Percentiles rank a stretch among this genome's conserved stretches.
Conservation (phyloP, 2,888 invertebrate genomes). For the Hyles lineata region DNA sequence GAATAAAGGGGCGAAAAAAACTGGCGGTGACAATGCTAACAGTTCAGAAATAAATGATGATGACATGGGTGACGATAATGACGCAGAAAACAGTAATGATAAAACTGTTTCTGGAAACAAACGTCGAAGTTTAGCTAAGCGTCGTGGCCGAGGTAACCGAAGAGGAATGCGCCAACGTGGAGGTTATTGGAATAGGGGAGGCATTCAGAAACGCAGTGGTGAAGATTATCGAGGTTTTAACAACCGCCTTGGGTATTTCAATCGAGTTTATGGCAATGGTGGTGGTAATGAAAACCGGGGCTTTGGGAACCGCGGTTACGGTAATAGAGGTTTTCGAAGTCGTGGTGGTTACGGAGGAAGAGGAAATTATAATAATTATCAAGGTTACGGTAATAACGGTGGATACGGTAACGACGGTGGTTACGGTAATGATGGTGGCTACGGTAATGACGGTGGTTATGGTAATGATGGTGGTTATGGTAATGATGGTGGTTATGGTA, state of each 20-base stretch:
- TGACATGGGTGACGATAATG: slow-evolving; percentile 43
- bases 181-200: too few species aligned
- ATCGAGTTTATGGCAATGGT: too few species aligned
- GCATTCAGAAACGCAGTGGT: too few species aligned
- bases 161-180: slow-evolving; percentile 40
- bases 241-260: too few species aligned
- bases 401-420: too few species aligned
- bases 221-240: too few species aligned
- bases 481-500: too few species aligned
- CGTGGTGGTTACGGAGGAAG: too few species aligned
- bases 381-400: too few species aligned
- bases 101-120: slow-evolving; percentile 47
- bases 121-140: slow-evolving; percentile 43
- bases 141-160: slow-evolving; percentile 39
- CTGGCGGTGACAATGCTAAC: slow-evolving; percentile 42
- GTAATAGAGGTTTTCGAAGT: too few species aligned
- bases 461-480: slow-evolving; percentile 46
- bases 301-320: slow-evolving; percentile 29
- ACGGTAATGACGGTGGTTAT: slow-evolving; percentile 46
- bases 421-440: slow-evolving; percentile 40
- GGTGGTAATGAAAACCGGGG: slow-evolving; percentile 25
- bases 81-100: slow-evolving; percentile 37
- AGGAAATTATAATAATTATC: too few species aligned
- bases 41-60: slow-evolving; percentile 38
- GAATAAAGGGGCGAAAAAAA: slow-evolving; percentile 67